phyloP scores from a whole-genome alignment of 2,888 invertebrate genomes.

The Hirtodrosophila cameraria region DNA sequence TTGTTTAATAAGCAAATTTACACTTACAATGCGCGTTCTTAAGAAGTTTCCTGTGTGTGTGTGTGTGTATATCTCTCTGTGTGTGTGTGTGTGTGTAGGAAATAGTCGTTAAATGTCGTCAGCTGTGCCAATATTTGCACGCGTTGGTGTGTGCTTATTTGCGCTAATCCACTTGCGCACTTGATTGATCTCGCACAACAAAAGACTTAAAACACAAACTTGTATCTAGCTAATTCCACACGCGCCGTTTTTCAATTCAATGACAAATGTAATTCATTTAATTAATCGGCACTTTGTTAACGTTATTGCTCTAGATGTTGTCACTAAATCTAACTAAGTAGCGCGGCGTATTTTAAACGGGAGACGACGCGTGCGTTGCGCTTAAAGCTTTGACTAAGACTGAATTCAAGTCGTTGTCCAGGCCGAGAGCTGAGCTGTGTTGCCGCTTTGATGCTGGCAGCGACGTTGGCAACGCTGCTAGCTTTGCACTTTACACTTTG shows the following conservation, averaged over 20 bases:
- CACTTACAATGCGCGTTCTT: constrained; percentile 69
- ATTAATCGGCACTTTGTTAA: constrained; percentile 37
- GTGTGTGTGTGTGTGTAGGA: constrained; percentile 12
- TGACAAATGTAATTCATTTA: constrained; percentile 15
- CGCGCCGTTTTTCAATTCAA: constrained; percentile 15
- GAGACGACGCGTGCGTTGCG: constrained; percentile 75
- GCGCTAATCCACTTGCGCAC: constrained; percentile 42
- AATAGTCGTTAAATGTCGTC: constrained; percentile 39
- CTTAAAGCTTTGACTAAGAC: constrained; percentile 79
- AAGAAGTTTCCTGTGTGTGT: constrained; percentile 36
- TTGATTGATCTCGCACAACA: constrained; percentile 55
- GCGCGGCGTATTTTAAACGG: constrained; percentile 30
- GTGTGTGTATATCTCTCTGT: constrained; percentile 6
- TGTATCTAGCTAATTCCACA: constrained; percentile 21
- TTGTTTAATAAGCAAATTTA: constrained; percentile 67
- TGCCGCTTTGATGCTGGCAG: constrained; percentile 22
- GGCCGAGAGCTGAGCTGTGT: constrained; percentile 53
- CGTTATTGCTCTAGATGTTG: constrained; percentile 25
- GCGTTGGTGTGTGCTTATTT: constrained; percentile 21
- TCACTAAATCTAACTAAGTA: constrained; percentile 28
- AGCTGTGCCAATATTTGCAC: constrained; percentile 48
- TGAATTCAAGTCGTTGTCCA: constrained; percentile 63
- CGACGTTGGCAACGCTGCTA: constrained; percentile 47
- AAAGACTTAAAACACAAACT: constrained; percentile 79
- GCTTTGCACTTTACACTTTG: constrained; percentile 82